Evolutionary conservation across 2,888 invertebrate genomes (phyloP).

Genomic region (Oligia strigilis): DNA sequence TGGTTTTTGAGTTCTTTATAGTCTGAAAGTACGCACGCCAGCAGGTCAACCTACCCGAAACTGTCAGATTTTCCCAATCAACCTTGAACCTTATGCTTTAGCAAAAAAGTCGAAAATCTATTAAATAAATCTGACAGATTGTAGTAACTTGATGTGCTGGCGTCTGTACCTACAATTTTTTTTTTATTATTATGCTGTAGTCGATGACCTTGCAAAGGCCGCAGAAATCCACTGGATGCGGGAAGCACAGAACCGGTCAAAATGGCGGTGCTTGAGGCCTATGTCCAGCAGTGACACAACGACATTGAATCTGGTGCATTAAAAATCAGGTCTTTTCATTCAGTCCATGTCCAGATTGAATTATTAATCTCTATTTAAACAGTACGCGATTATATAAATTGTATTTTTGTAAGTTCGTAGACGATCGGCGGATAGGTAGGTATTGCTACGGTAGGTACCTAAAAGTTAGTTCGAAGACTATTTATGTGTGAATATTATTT

Average conservation of each 20-base stretch:
- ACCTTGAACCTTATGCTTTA: too few species aligned
- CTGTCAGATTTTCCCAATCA: too few species aligned
- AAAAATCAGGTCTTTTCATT: neutral
- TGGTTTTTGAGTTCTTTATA: neutral
- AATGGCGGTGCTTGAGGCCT: too few species aligned
- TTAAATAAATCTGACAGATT: too few species aligned
- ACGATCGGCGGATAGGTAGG: neutral
- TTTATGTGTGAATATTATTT: neutral
- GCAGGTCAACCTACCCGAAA: too few species aligned
- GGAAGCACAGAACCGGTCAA: too few species aligned
- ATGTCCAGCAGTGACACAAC: too few species aligned
- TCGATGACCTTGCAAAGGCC: too few species aligned
- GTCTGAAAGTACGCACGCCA: neutral
- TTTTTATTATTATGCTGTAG: too few species aligned
- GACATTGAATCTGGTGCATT: neutral
- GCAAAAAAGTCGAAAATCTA: too few species aligned
- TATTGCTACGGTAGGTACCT: neutral
- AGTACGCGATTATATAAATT: neutral
- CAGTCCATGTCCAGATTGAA: neutral
- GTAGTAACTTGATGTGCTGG: too few species aligned
- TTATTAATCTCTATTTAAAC: neutral
- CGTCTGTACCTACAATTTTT: neutral
- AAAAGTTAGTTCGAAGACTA: neutral
- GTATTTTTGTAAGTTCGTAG: neutral
- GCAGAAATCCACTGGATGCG: too few species aligned